Evolutionary conservation across 2,797 vertebrate species (phyloP), one percentile per base, ranked within the genome.

Genomic region (Periparus ater): DNA sequence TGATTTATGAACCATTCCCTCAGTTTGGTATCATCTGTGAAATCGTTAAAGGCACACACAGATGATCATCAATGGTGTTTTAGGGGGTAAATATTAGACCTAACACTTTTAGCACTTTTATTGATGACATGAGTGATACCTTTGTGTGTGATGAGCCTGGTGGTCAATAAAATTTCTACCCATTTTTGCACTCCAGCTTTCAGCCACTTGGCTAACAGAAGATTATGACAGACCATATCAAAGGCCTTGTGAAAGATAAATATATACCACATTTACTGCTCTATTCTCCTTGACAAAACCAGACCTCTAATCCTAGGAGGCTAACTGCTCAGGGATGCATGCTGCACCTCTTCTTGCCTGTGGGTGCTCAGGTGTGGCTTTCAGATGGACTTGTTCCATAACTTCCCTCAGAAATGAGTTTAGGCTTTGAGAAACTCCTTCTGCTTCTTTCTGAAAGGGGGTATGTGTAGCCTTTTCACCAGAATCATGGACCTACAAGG

Each of bases 291-390:
- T 72, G 25, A n/a, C 13, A 61, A 72, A 72, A 34, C 17, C 30
- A 82, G 40, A 32, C 18, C 17, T 51, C 38, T 62, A 51, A 42
- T 48, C 57, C 47, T 61, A 48, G 36, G 30, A 86, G 76, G 29
- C 5, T 55, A 20, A 30, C 6, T 27, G 2, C 11, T 16, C 60
- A 5, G 11, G 32, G 12, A 60, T 2, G 1, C 6, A 17, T 51
- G 27, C 19, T 77, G 18, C 11, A 10, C 48, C 55, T 63, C 23
- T 76, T 30, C 21, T 48, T 72, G 16, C 12, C 23, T 91, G 58
- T 6, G 5, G 18, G 20, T 36, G 6, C 29, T 68, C n/a, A 14
- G 8, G 7, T 13, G 25, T 20, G 23, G 15, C 22, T 58, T 85
- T 74, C 57, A 74, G 75, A 25, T 62, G 17, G 20, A 34, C 53